Percentiles rank a stretch among this genome's conserved stretches.
These are phyloP conservation scores for Pantherophis guttatus DNA, from an alignment of 2,113 vertebrate genomes.

Conservation along the genomic window DNA sequence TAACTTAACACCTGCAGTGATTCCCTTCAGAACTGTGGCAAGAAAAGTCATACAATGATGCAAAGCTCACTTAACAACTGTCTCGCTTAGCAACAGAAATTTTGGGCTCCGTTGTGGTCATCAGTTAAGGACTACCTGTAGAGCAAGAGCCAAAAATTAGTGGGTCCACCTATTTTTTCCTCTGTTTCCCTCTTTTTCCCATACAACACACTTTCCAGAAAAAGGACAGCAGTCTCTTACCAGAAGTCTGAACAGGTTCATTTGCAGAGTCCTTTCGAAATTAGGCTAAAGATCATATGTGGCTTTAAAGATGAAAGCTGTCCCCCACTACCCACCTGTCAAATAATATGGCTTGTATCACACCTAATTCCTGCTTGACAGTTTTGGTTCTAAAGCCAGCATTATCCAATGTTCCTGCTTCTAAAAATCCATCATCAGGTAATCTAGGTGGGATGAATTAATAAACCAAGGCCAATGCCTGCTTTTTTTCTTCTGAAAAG, in stretches of 20 bases:
- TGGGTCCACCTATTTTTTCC: neutral
- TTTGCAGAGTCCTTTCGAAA: neutral
- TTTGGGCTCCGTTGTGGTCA: neutral
- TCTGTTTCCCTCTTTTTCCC: neutral
- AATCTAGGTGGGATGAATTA: neutral
- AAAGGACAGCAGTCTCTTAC: neutral
- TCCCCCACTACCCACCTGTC: neutral
- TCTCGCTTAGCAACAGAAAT: neutral
- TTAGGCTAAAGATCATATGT: neutral
- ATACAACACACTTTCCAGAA: neutral
- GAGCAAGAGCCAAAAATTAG: neutral
- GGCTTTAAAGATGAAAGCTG: neutral
- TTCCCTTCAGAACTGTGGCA: too few relatives aligned
- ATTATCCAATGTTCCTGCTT: neutral
- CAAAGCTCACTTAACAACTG: neutral
- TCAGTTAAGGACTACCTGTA: neutral
- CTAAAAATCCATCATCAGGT: neutral
- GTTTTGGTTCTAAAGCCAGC: neutral
- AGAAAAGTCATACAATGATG: too few relatives aligned
- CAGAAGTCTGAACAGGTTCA: neutral
- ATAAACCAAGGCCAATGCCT: neutral
- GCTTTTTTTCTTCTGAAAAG: neutral
- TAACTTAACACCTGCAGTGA: too few relatives aligned
- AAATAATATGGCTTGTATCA: neutral
- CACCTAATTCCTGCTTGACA: neutral